Percentiles rank a stretch among this genome's conserved stretches.
These are phyloP conservation scores for Teleiodes luculella DNA, from an alignment of 2,888 invertebrate genomes.

Conservation along the genomic window DNA sequence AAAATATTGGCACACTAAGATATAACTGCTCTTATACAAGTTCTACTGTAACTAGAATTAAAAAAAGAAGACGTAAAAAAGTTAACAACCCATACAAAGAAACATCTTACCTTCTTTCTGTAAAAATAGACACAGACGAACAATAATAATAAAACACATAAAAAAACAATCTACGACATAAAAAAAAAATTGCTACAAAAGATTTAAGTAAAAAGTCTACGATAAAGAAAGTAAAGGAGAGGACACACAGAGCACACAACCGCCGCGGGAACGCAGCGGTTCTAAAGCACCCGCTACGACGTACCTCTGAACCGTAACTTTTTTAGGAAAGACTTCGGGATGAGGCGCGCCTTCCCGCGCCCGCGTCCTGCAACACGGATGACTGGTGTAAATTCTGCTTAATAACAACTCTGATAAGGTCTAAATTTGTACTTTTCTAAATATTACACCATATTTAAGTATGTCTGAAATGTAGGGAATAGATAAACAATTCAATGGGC, in stretches of 20 bases:
- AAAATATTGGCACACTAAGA: no score
- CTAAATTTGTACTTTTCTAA: not conserved
- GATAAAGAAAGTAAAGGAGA: slow-evolving; percentile 1
- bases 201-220: not conserved
- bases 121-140: not conserved
- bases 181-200: no score
- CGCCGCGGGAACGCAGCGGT: slow-evolving; percentile 15
- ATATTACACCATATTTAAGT: no score
- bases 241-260: slow-evolving; percentile 8
- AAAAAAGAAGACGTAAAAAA: no score
- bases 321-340: slow-evolving; percentile 65
- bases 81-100: no score
- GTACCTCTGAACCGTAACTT: slow-evolving; percentile 71
- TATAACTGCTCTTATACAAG: no score
- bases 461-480: no score
- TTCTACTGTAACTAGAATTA: no score
- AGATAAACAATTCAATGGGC: no score
- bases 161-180: not conserved
- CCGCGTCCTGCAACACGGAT: slow-evolving; percentile 58
- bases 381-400: not conserved
- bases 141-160: not conserved
- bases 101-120: not conserved
- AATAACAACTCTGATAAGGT: not conserved
- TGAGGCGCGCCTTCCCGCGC: slow-evolving; percentile 56
- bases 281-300: slow-evolving; percentile 58